Conservation (phyloP, 2,797 vertebrate genomes). For the Microctenopoma stevenorrisi region DNA sequence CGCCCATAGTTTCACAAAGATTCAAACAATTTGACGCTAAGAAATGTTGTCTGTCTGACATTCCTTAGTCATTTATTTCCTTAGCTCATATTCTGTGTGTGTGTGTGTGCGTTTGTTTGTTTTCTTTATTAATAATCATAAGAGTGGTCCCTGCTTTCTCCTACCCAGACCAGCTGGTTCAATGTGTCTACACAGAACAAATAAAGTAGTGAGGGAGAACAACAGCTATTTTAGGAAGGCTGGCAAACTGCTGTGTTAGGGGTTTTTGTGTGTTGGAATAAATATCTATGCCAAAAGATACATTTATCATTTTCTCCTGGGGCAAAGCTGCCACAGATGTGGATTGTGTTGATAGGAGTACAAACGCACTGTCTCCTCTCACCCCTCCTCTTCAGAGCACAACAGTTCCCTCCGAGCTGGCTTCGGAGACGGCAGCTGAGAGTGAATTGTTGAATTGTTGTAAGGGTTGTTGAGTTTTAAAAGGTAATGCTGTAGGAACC, state of each 20-base stretch:
- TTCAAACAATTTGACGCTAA: slow-evolving; percentile 26
- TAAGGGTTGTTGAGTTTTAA: slow-evolving; percentile 30
- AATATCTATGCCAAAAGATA: slow-evolving; percentile 63
- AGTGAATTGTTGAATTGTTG: slow-evolving; percentile 48
- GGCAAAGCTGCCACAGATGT: slow-evolving; percentile 73
- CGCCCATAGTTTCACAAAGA: slow-evolving; percentile 7
- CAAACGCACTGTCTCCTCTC: slow-evolving; percentile 29
- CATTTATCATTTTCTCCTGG: slow-evolving; percentile 68
- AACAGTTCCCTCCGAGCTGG: slow-evolving; percentile 41
- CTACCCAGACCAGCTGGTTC: slow-evolving; percentile 36
- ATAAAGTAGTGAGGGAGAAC: slow-evolving; percentile 51
- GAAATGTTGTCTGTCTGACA: slow-evolving; percentile 4
- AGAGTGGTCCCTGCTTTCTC: slow-evolving; percentile 23
- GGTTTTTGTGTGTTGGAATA: slow-evolving; percentile 57
- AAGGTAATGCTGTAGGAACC: slow-evolving; percentile 17
- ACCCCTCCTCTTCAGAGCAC: slow-evolving; percentile 35
- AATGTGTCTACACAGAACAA: slow-evolving; percentile 51
- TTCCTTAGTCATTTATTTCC: background rate
- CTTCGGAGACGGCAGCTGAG: slow-evolving; percentile 38
- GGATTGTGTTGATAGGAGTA: slow-evolving; percentile 60
- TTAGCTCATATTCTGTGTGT: too few relatives aligned
- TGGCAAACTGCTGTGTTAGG: slow-evolving; percentile 66
- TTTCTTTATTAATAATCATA: slow-evolving; percentile 38
- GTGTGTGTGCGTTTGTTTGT: background rate
- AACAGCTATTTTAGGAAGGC: slow-evolving; percentile 54